Evolutionary conservation across 92 coral and sea anemone genomes (phyloP), one percentile per base, ranked within the genome.

Genomic region (Metridium senile): DNA sequence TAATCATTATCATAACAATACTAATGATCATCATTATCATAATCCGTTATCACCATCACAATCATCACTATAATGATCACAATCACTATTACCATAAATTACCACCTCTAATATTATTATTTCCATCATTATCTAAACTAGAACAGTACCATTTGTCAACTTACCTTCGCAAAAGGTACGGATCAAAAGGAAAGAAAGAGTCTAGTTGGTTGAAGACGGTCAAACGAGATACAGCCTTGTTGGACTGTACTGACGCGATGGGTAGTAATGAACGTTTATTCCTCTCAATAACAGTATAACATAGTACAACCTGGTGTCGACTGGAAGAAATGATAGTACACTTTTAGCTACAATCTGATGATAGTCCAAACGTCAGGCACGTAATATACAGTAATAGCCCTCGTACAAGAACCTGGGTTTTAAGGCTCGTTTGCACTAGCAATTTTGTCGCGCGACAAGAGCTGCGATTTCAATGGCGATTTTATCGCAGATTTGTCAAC

Each of bases 171-270:
- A 96, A 79, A 25, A 92, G 88, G 65, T 92, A 96, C 0, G 99
- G 99, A 49, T 96, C 99, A 67, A 92, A 96, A 7, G 99, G 99
- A 67, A 96, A 96, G 78, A 89, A 96, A 2, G 99, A 85, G 54
- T 96, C 99, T 74, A 96, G 77, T 69, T 89, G 97, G 77, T 96
- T 96, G 77, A 84, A 76, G 70, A 85, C 74, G 19, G 96, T 89
- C 43, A 85, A 79, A 45, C 81, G 90, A 0, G 87, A 86, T 53
- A 93, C 92, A 0, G 96, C 87, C 39, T 79, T 82, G 59, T 77
- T 88, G 61, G 97, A 79, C 33, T 87, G 68, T 26, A 87, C 68
- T 20, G 89, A 68, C 18, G 99, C 92, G 3, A 96, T 93, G 0
- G 99, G 99, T 9, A 96, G 82, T 66, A 87, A 27, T 76, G 84